Conservation (phyloP, 2,888 invertebrate genomes). For the Stictocephala bisonia region DNA sequence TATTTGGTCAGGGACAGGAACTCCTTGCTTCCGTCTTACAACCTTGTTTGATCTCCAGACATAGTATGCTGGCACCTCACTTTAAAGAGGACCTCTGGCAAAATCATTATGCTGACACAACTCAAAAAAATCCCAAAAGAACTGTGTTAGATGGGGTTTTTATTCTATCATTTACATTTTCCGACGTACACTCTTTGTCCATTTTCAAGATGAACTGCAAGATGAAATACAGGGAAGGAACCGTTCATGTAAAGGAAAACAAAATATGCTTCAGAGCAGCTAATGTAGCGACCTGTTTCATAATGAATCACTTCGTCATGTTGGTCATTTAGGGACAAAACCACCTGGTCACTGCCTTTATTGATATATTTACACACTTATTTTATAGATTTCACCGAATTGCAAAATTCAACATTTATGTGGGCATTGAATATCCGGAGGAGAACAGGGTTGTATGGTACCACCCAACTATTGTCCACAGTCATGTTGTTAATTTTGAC, state of each 20-base stretch:
- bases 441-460: conserved; percentile 50
- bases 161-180: conserved; percentile 8
- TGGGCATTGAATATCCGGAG: conserved; percentile 50
- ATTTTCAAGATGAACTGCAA: conserved; percentile 43
- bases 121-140: conserved; percentile 26
- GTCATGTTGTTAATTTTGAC: neutral
- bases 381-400: conserved; percentile 57
- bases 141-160: neutral
- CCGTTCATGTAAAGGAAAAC: conserved; percentile 35
- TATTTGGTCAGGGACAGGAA: neutral
- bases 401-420: conserved; percentile 57
- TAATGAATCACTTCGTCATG: conserved; percentile 54
- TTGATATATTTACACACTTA: conserved; percentile 58
- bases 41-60: conserved; percentile 46
- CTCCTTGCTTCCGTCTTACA: conserved; percentile 7
- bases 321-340: conserved; percentile 41
- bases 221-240: conserved; percentile 27
- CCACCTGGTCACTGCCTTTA: conserved; percentile 53
- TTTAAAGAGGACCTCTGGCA: conserved; percentile 51
- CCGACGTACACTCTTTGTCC: conserved; percentile 26
- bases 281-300: conserved; percentile 54
- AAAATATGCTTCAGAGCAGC: conserved; percentile 50
- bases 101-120: too few species aligned
- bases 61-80: too few species aligned
- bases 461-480: conserved; percentile 55